These are phyloP conservation scores for Plebejus anna DNA, from an alignment of 2,888 invertebrate species.

Conservation along the genomic window DNA sequence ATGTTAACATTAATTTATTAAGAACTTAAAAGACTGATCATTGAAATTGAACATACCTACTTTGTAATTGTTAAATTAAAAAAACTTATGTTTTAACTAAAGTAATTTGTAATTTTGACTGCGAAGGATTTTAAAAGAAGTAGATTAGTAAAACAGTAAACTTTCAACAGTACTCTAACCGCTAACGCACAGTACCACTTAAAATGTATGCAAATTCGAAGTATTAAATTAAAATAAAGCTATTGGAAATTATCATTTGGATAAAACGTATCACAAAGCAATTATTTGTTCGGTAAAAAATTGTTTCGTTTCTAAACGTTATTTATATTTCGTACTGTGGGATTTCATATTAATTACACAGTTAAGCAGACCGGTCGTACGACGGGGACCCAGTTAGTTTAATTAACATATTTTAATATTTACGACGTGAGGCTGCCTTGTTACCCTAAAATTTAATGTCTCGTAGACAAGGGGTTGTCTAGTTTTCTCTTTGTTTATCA, in stretches of 20 bases:
- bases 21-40: no score
- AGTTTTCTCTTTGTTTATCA: neutral
- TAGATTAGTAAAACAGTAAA: no score
- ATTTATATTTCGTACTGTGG: slow-evolving; percentile 3
- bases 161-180: no score
- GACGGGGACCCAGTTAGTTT: slow-evolving; percentile 8
- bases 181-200: no score
- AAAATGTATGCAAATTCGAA: neutral
- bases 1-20: no score
- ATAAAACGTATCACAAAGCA: neutral
- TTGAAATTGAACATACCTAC: no score
- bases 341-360: slow-evolving; percentile 26
- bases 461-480: slow-evolving; percentile 6
- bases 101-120: no score
- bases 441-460: slow-evolving; percentile 23
- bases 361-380: neutral
- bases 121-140: no score
- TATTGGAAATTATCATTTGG: neutral
- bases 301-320: neutral
- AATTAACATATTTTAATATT: slow-evolving; percentile 29
- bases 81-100: no score
- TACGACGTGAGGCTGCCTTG: neutral
- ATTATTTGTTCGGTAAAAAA: neutral
- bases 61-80: no score
- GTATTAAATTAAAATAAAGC: neutral